Evolutionary conservation across 2,797 vertebrate species (phyloP).

Genomic region (Tenualosa thibaudeaui): DNA sequence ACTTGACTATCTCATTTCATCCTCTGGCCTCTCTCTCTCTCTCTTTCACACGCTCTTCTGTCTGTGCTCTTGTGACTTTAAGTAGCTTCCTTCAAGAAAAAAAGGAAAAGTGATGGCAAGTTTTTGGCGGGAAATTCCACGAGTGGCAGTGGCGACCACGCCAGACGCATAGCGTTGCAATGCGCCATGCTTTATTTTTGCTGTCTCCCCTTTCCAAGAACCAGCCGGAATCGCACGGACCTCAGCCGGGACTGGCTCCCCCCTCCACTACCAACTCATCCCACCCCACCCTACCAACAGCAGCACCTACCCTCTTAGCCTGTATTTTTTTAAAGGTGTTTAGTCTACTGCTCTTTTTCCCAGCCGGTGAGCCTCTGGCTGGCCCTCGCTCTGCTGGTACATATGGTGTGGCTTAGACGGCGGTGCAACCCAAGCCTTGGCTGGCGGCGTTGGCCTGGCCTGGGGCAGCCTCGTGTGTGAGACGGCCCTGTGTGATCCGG

Average conservation of each 20-base stretch:
- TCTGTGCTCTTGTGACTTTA: slow-evolving; percentile 56
- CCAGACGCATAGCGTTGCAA: slow-evolving; percentile 58
- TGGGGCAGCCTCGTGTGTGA: slow-evolving; percentile 53
- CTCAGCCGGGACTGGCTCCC: slow-evolving; percentile 39
- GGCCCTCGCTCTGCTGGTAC: slow-evolving; percentile 48
- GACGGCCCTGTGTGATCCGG: slow-evolving; percentile 55
- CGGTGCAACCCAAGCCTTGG: slow-evolving; percentile 45
- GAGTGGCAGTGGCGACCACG: slow-evolving; percentile 14
- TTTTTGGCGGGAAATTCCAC: slow-evolving; percentile 43
- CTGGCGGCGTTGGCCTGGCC: slow-evolving; percentile 20
- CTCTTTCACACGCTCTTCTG: slow-evolving; percentile 25
- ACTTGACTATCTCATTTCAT: not conserved
- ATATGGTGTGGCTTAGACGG: slow-evolving; percentile 50
- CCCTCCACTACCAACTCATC: not conserved
- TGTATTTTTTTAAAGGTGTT: slow-evolving; percentile 66
- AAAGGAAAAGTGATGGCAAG: not conserved
- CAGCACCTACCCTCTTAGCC: slow-evolving; percentile 50
- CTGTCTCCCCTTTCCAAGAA: slow-evolving; percentile 73
- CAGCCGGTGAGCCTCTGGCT: slow-evolving; percentile 49
- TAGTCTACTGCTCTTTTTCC: slow-evolving; percentile 78
- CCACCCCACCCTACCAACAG: not conserved
- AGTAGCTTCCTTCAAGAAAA: slow-evolving; percentile 59
- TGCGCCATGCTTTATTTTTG: slow-evolving; percentile 64
- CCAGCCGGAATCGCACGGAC: slow-evolving; percentile 68
- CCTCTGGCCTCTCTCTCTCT: not conserved